phyloP scores from a whole-genome alignment of 2,797 vertebrate genomes.

The Triplophysa yarkandensis region DNA sequence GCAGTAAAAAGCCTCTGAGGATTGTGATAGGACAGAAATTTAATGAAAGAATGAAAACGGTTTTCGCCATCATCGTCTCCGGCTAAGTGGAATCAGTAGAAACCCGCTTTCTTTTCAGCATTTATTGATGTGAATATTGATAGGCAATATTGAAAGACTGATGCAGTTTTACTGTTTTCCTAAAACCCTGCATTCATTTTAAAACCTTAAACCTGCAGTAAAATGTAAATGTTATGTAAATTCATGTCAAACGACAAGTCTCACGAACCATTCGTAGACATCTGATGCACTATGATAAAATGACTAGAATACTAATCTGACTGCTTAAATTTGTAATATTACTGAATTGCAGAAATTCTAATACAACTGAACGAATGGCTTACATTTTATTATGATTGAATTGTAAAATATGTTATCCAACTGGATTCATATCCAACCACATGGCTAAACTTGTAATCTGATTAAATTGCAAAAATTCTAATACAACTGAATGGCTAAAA shows the following conservation, averaged over 20 bases:
- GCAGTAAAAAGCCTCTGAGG: conserved; percentile 1
- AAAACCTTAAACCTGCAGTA: too few species aligned
- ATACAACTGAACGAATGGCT: background rate
- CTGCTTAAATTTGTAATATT: too few species aligned
- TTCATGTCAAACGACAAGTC: conserved; percentile 8
- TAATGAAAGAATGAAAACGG: conserved; percentile 18
- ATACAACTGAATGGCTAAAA: background rate
- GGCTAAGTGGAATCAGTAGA: background rate
- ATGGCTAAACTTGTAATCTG: too few species aligned
- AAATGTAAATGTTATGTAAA: too few species aligned
- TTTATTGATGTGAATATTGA: conserved; percentile 13
- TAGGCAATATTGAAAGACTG: background rate
- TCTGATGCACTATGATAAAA: background rate
- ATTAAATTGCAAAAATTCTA: background rate
- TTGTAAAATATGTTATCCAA: too few species aligned
- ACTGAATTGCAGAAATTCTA: background rate
- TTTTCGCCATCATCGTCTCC: conserved; percentile 4
- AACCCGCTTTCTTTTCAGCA: background rate
- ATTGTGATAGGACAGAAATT: background rate
- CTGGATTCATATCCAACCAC: too few species aligned
- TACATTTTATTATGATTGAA: background rate
- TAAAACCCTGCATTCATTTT: background rate
- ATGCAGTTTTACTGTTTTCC: background rate
- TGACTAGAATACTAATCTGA: too few species aligned
- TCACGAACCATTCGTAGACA: background rate